Base-by-base conservation (phyloP, 2,113 vertebrate species). In the Kryptolebias marmoratus region DNA sequence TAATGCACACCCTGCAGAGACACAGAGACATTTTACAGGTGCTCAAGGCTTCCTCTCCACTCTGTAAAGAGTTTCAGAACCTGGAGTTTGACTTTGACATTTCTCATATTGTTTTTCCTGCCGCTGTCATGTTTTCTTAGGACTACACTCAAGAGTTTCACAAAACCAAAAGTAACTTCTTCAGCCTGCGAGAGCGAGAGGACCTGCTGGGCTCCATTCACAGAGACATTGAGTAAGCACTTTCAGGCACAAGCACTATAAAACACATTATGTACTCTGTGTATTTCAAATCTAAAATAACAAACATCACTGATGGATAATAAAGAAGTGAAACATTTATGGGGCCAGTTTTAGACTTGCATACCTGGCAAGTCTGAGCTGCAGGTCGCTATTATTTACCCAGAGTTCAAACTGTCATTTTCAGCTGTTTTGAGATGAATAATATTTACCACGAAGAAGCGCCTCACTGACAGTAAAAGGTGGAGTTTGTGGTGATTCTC, bases 1-100 rank as follows among this genome's bases (percentile, higher is more conserved):
- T 97, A 74, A 97, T 97, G 96, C 96, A 98, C 80, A 98, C 97
- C 0, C 90, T 98, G 75, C 96, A 98, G 82, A 93, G 97, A 77
- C 97, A 99, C 56, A 93, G 96, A 89, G 97, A 99, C 90, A 99
- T 99, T 71, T 68, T 98, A 60, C 96, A 98, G 96, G 97, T 97
- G 68, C 11, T 1, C 16, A 44, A 47, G 30, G 45, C 2, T 65
- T 73, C 55, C 2, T 36, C 30, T 15, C 50, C 11, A 42, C 2
- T 42, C 16, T 50, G 9, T 16, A 11, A 32, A 42, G 4, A 7
- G 15, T 49, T 66, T 56, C 31, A 11, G 0, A 2, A 39, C 42
- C 18, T 54, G 2, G 8, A 42, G 8, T 8, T 5, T 42, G 36
- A 36, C 36, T 22, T 22, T 1, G 4, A 16, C 16, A 7, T 18